Evolutionary conservation across 2,113 vertebrate genomes (phyloP).

Genomic region (Daphoenositta chrysoptera): DNA sequence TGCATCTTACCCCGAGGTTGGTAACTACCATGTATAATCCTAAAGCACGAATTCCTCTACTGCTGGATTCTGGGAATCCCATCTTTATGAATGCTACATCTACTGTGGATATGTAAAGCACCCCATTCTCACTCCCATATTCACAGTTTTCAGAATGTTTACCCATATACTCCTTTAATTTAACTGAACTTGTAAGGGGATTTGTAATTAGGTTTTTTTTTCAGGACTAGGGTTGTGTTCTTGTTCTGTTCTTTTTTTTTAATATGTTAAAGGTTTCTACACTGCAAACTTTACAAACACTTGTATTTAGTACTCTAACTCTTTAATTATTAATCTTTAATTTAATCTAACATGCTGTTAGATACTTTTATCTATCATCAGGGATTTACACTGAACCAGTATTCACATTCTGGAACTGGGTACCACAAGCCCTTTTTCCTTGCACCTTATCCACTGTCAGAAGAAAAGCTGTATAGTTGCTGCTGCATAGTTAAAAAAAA

Average conservation of each 20-base stretch:
- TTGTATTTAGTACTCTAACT: not conserved
- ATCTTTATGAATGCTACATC: not conserved
- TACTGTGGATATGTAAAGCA: not conserved
- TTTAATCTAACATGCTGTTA: not conserved
- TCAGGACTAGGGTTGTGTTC: not conserved
- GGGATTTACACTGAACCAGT: not conserved
- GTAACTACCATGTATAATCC: not conserved
- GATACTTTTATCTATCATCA: not conserved
- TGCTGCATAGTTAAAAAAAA: not conserved
- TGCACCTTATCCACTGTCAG: not conserved
- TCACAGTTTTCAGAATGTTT: not conserved
- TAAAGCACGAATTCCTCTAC: not conserved
- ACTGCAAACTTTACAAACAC: not conserved
- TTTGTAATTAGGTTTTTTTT: not conserved
- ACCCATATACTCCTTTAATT: not conserved
- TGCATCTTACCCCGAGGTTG: not conserved
- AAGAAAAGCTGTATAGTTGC: not conserved
- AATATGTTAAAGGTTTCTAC: not conserved
- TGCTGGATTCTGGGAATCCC: not conserved
- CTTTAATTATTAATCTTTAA: not conserved
- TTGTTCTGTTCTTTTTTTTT: not conserved
- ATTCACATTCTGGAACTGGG: not conserved
- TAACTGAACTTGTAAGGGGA: not conserved
- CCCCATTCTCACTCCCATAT: not conserved
- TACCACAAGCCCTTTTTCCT: not conserved